Conservation (phyloP, 2,888 invertebrate species). For the Dicyrtomina minuta region DNA sequence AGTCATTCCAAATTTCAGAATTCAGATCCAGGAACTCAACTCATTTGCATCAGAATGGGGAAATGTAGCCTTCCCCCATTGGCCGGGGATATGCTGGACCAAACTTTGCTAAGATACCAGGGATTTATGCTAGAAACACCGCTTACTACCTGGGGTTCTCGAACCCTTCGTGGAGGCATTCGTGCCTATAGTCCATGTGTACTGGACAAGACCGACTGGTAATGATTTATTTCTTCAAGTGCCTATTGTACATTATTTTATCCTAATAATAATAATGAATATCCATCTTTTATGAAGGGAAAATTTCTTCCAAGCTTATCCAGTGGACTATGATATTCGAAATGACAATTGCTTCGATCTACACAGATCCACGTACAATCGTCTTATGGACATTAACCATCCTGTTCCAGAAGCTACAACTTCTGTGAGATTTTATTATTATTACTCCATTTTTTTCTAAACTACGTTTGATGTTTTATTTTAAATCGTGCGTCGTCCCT, state of each 20-base stretch:
- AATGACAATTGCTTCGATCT: conserved; percentile 47
- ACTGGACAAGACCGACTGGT: conserved; percentile 48
- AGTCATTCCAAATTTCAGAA: too few species aligned
- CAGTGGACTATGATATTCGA: conserved; percentile 49
- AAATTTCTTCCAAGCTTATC: conserved; percentile 44
- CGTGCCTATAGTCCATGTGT: conserved; percentile 49
- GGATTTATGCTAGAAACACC: conserved; percentile 14
- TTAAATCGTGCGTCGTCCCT: background rate
- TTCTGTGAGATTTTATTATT: conserved; percentile 26
- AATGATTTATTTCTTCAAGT: conserved; percentile 5
- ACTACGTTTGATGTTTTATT: background rate
- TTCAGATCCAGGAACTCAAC: too few species aligned
- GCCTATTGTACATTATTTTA: background rate
- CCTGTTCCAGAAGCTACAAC: conserved; percentile 49
- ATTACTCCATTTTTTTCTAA: background rate
- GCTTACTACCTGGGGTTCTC: background rate
- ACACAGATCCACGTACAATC: conserved; percentile 46
- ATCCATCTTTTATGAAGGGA: conserved; percentile 37
- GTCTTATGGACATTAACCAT: conserved; percentile 47
- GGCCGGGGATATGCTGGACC: background rate
- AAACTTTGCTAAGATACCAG: background rate
- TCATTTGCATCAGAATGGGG: too few species aligned
- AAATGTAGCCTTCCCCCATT: too few species aligned
- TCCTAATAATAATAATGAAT: background rate
- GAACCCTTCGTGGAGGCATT: conserved; percentile 33